A percentile compares a stretch with the other conserved stretches of the same genome.
These are phyloP conservation scores for Clytia hemisphaerica DNA, from an alignment of 30 jellyfish, hydroid and myxozoan species.

Conservation along the genomic window DNA sequence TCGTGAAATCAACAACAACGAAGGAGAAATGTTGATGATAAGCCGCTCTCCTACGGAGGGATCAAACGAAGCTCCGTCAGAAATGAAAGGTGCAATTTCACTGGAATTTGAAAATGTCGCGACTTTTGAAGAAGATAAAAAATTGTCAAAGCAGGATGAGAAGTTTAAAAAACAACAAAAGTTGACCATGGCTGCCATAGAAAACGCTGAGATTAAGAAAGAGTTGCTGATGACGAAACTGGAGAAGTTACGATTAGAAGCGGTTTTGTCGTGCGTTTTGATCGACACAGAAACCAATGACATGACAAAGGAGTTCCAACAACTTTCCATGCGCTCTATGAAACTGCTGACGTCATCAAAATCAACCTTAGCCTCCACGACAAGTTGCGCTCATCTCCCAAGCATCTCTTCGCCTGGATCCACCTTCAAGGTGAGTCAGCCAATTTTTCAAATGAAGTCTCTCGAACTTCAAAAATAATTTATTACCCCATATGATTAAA, in stretches of 20 bases:
- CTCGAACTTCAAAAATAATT: no score
- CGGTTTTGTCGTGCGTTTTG: conserved; percentile 89
- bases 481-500: no score
- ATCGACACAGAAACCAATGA: conserved; percentile 61
- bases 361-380: conserved; percentile 58
- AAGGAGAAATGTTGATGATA: no score
- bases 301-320: conserved; percentile 46
- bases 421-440: conserved; percentile 1
- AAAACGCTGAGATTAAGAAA: conserved; percentile 79
- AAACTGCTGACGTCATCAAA: conserved; percentile 44
- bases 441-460: no score
- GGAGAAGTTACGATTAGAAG: conserved; percentile 90
- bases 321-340: conserved; percentile 55
- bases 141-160: conserved; percentile 22
- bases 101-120: no score
- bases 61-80: no score
- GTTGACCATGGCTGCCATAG: conserved; percentile 70
- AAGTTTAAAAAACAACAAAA: conserved; percentile 47
- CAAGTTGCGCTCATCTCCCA: conserved; percentile 56
- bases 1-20: no score
- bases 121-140: neutral
- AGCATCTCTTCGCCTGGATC: conserved; percentile 38
- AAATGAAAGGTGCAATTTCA: no score
- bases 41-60: no score
- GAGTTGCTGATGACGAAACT: conserved; percentile 77